Base-by-base conservation (phyloP, 2,888 invertebrate genomes). In the Danaus chrysippus region DNA sequence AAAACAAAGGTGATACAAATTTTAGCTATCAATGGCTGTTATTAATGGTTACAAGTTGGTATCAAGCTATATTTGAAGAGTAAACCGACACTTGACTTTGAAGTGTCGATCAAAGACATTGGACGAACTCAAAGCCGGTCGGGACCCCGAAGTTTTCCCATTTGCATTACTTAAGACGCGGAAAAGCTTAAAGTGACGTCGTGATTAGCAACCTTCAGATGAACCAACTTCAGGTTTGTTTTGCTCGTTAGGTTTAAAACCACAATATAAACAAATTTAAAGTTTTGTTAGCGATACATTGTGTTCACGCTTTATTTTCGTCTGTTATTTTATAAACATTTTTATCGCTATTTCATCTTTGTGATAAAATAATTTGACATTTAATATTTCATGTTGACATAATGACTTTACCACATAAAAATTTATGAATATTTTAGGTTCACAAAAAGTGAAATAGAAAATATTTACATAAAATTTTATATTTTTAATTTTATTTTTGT, bases 61-160 rank as follows among this genome's bases (percentile, higher is more conserved):
- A 15, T 60, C 61, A 58, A 54, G 62, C 64, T 64, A 75, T 67
- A 68, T 64, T 65, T 65, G 61, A 65, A 56, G 61, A 66, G 67
- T 68, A 68, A 70, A 64, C 64, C 64, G 54, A 56, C 64, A 67
- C 67, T 67, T 61, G 80, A 80, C 82, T 86, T 84, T 81, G 78
- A 84, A 87, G 84, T 82, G 82, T 79, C 81, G 82, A 83, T 86
- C 83, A 83, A 86, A 86, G 84, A 85, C 81, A 80, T 77, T 76
- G 79, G 81, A 82, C 79, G 78, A 76, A 83, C 81, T 79, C 78
- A 77, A 77, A 79, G 77, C 77, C 79, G 81, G 86, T 84, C 82
- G 82, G 78, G 80, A 82, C 81, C 79, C 75, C 76, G 73, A 86
- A 87, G 82, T 87, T 86, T 84, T 76, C 82, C 86, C 84, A 84